Evolutionary conservation across 2,113 vertebrate species (phyloP).

Genomic region (Platanista minor): DNA sequence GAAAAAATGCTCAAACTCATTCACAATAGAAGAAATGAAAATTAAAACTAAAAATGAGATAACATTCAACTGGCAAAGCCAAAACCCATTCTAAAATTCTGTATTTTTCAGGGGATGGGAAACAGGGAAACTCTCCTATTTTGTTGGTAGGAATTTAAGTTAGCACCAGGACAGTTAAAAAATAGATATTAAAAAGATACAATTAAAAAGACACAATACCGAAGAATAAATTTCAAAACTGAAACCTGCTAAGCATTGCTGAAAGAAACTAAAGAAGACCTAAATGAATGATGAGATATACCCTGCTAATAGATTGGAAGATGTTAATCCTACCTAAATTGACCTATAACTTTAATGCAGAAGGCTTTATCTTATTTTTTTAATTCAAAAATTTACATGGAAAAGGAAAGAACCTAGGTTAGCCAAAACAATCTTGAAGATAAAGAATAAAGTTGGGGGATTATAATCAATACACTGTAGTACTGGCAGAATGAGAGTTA

Average conservation of each 20-base stretch:
- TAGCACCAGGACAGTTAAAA: not conserved
- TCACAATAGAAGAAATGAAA: not conserved
- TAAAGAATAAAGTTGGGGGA: not conserved
- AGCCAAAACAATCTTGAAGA: not conserved
- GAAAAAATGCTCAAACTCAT: not conserved
- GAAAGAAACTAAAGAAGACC: not conserved
- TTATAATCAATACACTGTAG: not conserved
- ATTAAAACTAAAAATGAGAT: not conserved
- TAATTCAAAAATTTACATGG: not conserved
- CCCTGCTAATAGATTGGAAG: not conserved
- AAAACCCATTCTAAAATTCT: not conserved
- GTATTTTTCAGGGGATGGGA: not conserved
- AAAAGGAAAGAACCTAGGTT: not conserved
- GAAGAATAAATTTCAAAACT: not conserved
- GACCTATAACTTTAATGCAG: not conserved
- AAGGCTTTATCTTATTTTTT: not conserved
- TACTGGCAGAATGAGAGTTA: not conserved
- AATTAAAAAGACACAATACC: not conserved
- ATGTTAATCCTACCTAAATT: not conserved
- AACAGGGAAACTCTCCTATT: not conserved
- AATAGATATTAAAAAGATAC: not conserved
- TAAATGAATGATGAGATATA: not conserved
- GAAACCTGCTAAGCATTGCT: not conserved
- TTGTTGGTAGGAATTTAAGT: not conserved
- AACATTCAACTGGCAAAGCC: not conserved